These are phyloP conservation scores for Arothron firmamentum DNA, from an alignment of 2,113 vertebrate genomes.

Conservation along the genomic window DNA sequence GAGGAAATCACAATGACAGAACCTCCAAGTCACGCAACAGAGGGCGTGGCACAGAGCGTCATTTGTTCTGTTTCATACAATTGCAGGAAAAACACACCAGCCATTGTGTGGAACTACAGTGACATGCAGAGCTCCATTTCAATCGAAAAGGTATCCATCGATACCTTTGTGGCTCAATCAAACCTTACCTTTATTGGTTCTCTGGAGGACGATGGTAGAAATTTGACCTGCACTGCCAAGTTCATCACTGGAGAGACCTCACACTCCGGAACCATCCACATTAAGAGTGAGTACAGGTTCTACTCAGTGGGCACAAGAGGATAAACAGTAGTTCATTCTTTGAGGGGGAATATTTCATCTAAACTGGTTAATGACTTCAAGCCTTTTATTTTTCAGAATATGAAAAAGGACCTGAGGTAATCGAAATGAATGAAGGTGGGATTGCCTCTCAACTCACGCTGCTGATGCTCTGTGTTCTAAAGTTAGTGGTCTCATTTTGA, in stretches of 20 bases:
- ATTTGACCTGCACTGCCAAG: constrained; percentile 52
- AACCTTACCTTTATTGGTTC: constrained; percentile 57
- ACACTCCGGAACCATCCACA: constrained; percentile 28
- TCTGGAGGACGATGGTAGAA: constrained; percentile 44
- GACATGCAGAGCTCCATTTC: constrained; percentile 29
- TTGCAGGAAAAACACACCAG: constrained; percentile 44
- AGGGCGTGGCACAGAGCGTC: constrained; percentile 52
- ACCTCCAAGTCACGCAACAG: constrained; percentile 24
- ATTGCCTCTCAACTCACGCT: background rate
- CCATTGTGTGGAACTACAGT: constrained; percentile 57
- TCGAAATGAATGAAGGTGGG: constrained; percentile 22
- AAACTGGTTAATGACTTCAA: background rate
- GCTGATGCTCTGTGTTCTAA: background rate
- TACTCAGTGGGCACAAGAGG: background rate
- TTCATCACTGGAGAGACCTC: constrained; percentile 35
- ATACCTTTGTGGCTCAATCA: constrained; percentile 21
- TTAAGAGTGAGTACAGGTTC: constrained; percentile 49
- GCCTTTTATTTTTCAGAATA: constrained; percentile 34
- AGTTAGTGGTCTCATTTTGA: background rate
- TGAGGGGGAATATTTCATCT: background rate
- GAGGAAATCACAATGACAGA: constrained; percentile 48
- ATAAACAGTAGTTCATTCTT: background rate
- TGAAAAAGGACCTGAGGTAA: constrained; percentile 10
- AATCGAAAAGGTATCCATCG: background rate
- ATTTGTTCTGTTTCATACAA: constrained; percentile 55